phyloP scores from a whole-genome alignment of 2,113 vertebrate species.

The Sus scrofa region DNA sequence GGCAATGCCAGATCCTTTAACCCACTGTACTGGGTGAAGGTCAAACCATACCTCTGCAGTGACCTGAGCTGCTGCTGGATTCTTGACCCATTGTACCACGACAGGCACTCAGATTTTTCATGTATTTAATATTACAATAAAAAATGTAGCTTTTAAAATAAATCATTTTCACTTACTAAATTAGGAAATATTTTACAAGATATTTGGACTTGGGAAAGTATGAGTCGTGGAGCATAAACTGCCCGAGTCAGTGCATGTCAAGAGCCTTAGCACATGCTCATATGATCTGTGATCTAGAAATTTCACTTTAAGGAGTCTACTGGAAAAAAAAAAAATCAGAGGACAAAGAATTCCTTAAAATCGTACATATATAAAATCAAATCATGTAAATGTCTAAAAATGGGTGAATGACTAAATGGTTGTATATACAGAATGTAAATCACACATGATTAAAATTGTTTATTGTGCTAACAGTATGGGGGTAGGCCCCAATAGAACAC shows the following conservation, averaged over 20 bases:
- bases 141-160: background rate
- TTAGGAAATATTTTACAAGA: conserved; percentile 11
- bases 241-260: background rate
- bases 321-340: conserved; percentile 13
- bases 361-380: background rate
- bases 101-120: background rate
- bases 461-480: background rate
- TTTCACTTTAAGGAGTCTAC: background rate
- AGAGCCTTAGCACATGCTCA: background rate
- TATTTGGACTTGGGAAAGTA: background rate
- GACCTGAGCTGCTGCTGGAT: no score
- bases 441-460: background rate
- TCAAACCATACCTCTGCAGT: no score
- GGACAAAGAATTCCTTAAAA: conserved; percentile 14
- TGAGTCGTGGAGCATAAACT: background rate
- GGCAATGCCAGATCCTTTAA: no score
- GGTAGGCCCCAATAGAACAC: background rate
- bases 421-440: background rate
- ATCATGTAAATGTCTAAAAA: background rate
- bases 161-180: background rate
- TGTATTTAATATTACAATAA: conserved; percentile 23
- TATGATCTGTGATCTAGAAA: background rate
- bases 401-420: background rate
- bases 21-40: no score
- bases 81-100: no score